Evolutionary conservation across 92 coral and sea anemone genomes (phyloP).

Genomic region (Umimayanthus kanabou): DNA sequence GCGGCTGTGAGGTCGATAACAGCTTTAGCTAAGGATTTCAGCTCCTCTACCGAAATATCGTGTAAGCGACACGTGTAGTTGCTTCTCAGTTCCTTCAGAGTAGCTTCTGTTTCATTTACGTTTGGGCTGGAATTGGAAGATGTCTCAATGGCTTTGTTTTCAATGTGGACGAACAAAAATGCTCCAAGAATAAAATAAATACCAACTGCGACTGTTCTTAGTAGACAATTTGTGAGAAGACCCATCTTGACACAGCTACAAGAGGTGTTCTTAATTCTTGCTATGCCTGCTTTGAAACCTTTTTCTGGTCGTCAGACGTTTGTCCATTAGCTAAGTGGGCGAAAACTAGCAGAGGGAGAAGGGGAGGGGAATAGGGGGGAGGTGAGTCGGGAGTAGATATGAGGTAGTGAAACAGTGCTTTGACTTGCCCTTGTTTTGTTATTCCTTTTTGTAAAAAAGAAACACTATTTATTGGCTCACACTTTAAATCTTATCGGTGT

Average conservation of each 20-base stretch:
- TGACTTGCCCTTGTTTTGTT: background rate
- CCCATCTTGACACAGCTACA: background rate
- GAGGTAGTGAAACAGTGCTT: too few relatives aligned
- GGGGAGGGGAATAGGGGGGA: background rate
- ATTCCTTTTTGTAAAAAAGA: too few relatives aligned
- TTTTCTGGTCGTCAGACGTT: background rate
- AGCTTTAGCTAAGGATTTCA: slow-evolving; percentile 2
- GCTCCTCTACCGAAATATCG: slow-evolving; percentile 17
- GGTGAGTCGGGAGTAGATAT: too few relatives aligned
- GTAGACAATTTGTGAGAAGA: background rate
- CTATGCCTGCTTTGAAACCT: background rate
- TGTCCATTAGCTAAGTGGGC: background rate
- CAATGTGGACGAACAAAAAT: slow-evolving; percentile 10
- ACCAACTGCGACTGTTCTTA: background rate
- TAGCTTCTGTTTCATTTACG: background rate
- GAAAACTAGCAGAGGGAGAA: background rate
- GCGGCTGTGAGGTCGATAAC: background rate
- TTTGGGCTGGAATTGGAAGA: background rate
- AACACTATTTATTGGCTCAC: background rate
- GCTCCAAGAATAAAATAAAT: slow-evolving; percentile 7
- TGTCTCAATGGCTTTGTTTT: background rate
- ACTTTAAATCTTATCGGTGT: background rate
- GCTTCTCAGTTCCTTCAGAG: slow-evolving; percentile 11
- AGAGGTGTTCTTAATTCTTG: background rate
- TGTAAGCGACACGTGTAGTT: slow-evolving; percentile 1